These are phyloP conservation scores for Protaetia brevitarsis DNA, from an alignment of 1,140 invertebrate species.

Conservation along the genomic window DNA sequence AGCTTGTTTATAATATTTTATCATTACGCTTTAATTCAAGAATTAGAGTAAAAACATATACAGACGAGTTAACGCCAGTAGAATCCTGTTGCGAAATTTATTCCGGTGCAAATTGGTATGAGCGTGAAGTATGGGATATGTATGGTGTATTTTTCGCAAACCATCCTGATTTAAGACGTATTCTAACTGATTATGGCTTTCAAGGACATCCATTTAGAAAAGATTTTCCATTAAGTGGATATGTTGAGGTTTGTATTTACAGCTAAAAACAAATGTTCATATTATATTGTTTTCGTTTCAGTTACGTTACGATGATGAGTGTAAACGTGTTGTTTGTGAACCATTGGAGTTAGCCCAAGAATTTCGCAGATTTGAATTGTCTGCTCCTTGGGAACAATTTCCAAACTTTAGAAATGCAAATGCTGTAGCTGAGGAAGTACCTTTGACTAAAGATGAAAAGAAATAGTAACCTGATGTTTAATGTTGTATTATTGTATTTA, in stretches of 20 bases:
- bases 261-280: not conserved
- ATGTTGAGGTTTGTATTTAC: constrained; percentile 77
- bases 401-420: constrained; percentile 73
- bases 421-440: constrained; percentile 6
- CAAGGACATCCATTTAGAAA: constrained; percentile 98
- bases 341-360: constrained; percentile 96
- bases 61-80: constrained; percentile 94
- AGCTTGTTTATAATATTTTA: constrained; percentile 91
- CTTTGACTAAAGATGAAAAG: constrained; percentile 8
- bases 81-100: constrained; percentile 81
- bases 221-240: constrained; percentile 97
- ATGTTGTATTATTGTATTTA: constrained; percentile 3
- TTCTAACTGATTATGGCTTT: constrained; percentile 99
- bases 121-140: constrained; percentile 99
- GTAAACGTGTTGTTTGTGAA: constrained; percentile 90
- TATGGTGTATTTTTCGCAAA: constrained; percentile 96
- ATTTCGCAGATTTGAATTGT: constrained; percentile 95
- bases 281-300: not conserved
- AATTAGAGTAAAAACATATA: constrained; percentile 96
- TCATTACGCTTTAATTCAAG: constrained; percentile 89
- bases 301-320: constrained; percentile 92
- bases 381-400: constrained; percentile 97
- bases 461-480: not conserved
- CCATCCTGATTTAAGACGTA: constrained; percentile 95
- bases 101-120: constrained; percentile 95